Conservation (phyloP, 1,140 invertebrate species). For the Caenorhabditis tropicalis region DNA sequence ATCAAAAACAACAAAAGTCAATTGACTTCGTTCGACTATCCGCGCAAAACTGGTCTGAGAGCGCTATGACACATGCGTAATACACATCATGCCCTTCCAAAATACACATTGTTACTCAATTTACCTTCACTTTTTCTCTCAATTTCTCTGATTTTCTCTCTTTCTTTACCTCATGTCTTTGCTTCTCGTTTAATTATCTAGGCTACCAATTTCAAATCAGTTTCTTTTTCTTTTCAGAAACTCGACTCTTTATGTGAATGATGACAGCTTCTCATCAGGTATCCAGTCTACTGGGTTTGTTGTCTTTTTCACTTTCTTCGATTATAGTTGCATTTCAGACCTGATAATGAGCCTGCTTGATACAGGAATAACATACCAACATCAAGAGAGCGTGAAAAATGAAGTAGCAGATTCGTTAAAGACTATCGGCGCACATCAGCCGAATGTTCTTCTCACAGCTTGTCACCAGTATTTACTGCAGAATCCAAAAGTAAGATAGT, state of each 20-base stretch:
- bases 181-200: not conserved
- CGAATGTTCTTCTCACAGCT: conserved; percentile 45
- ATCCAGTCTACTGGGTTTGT: not conserved
- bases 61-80: not conserved
- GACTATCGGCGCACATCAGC: conserved; percentile 41
- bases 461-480: conserved; percentile 48
- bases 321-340: not conserved
- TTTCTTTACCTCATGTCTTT: not conserved
- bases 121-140: not conserved
- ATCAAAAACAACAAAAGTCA: conserved; percentile 5
- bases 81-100: not conserved
- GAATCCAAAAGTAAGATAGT: conserved; percentile 43
- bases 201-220: not conserved
- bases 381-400: not conserved
- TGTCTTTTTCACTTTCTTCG: not conserved
- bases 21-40: not conserved
- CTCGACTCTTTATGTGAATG: not conserved
- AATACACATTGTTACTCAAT: conserved; percentile 1
- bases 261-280: not conserved
- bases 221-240: not conserved
- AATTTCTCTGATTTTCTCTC: not conserved
- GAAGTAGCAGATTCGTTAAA: conserved; percentile 48
- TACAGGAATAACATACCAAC: not conserved
- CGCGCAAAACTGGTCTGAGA: conserved; percentile 28
- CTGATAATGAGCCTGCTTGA: conserved; percentile 16